phyloP scores from a whole-genome alignment of 2,888 invertebrate species.

The Dusona sp. region DNA sequence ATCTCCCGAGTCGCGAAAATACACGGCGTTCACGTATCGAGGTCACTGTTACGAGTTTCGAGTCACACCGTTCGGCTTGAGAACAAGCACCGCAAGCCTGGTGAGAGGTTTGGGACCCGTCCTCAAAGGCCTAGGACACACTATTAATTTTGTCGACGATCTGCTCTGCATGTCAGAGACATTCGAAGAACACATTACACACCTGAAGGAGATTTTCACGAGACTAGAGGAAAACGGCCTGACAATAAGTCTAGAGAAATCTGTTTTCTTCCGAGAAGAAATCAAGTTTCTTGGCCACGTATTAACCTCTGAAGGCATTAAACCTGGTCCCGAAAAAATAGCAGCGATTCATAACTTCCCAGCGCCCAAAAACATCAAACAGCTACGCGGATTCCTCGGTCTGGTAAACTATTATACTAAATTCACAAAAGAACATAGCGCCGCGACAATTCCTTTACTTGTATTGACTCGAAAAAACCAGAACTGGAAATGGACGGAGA shows the following conservation, averaged over 20 bases:
- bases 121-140: not conserved
- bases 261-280: not conserved
- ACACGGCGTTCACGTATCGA: not conserved
- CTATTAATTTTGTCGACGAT: slow-evolving; percentile 21
- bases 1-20: not conserved
- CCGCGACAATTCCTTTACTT: not conserved
- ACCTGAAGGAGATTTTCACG: not conserved
- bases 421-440: slow-evolving; percentile 10
- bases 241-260: slow-evolving; percentile 3
- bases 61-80: not conserved
- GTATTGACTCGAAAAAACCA: not conserved
- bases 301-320: not conserved
- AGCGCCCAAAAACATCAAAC: not conserved
- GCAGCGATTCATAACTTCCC: not conserved
- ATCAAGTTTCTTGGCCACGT: slow-evolving; percentile 16
- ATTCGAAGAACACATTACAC: not conserved
- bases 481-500: not conserved
- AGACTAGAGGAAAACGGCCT: not conserved
- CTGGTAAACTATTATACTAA: not conserved
- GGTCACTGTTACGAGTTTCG: not conserved
- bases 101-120: not conserved
- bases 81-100: not conserved
- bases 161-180: slow-evolving; percentile 7
- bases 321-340: not conserved
- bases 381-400: slow-evolving; percentile 2